Evolutionary conservation across 2,797 vertebrate genomes (phyloP).

Genomic region (Tapera naevia): DNA sequence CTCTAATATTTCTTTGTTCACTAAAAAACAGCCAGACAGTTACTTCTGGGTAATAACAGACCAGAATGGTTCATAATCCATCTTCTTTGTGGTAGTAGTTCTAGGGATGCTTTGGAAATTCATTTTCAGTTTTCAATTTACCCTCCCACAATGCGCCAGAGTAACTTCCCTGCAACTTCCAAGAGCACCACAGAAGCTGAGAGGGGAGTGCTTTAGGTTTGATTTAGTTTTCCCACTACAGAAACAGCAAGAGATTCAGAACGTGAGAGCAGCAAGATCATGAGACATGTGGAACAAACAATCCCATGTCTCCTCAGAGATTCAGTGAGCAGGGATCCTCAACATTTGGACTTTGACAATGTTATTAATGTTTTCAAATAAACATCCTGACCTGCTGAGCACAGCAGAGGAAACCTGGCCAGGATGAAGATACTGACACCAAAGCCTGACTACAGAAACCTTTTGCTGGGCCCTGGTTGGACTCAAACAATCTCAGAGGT

Average conservation of each 20-base stretch:
- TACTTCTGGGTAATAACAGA: slow-evolving; percentile 34
- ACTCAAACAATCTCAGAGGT: too few relatives aligned
- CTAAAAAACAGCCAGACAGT: slow-evolving; percentile 34
- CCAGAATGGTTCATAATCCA: slow-evolving; percentile 8
- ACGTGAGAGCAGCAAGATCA: background rate
- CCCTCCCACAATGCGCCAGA: background rate
- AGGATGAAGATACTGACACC: accelerated
- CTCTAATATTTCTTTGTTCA: slow-evolving; percentile 61
- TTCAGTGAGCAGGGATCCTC: background rate
- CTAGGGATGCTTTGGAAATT: background rate
- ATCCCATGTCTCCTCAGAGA: accelerated
- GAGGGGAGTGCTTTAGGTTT: background rate
- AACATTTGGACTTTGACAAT: too few relatives aligned
- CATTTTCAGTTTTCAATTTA: background rate
- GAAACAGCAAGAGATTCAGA: background rate
- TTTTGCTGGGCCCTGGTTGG: background rate
- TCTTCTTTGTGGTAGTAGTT: slow-evolving; percentile 26
- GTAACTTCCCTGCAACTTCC: background rate
- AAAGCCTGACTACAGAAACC: background rate
- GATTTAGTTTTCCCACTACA: background rate
- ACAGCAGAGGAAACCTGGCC: background rate
- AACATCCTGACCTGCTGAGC: background rate
- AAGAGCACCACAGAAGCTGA: accelerated
- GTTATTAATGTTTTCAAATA: accelerated
- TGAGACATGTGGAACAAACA: accelerated